These are phyloP conservation scores for Macrochelys suwanniensis DNA, from an alignment of 2,797 vertebrate species.

Conservation along the genomic window DNA sequence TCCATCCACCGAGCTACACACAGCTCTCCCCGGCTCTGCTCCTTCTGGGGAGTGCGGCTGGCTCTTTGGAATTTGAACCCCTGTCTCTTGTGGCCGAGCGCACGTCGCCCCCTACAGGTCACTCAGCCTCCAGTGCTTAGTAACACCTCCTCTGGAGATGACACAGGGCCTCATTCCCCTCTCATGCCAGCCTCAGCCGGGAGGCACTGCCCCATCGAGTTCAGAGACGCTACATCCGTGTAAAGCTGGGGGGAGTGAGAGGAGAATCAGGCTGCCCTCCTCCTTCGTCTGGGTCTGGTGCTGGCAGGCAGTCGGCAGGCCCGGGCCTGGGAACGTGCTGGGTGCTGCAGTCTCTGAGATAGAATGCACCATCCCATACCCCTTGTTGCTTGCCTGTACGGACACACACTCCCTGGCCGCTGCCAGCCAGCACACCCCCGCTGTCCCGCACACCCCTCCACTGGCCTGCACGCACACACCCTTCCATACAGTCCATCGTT, in stretches of 20 bases:
- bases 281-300: background rate
- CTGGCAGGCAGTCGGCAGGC: no score
- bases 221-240: background rate
- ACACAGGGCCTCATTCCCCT: background rate
- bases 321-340: no score
- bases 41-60: background rate
- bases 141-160: background rate
- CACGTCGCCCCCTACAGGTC: background rate
- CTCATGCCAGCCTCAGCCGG: background rate
- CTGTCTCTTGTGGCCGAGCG: background rate
- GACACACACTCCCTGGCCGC: background rate
- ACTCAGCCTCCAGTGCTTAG: background rate
- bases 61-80: background rate
- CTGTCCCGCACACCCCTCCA: background rate
- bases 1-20: background rate
- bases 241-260: background rate
- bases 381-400: background rate
- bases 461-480: background rate
- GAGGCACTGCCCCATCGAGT: no score
- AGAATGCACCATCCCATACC: background rate
- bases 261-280: background rate
- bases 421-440: rapidly evolving
- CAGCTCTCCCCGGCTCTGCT: background rate
- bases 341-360: no score
- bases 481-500: background rate